phyloP scores from a whole-genome alignment of 2,888 invertebrate species.

The Cerastis rubricosa region DNA sequence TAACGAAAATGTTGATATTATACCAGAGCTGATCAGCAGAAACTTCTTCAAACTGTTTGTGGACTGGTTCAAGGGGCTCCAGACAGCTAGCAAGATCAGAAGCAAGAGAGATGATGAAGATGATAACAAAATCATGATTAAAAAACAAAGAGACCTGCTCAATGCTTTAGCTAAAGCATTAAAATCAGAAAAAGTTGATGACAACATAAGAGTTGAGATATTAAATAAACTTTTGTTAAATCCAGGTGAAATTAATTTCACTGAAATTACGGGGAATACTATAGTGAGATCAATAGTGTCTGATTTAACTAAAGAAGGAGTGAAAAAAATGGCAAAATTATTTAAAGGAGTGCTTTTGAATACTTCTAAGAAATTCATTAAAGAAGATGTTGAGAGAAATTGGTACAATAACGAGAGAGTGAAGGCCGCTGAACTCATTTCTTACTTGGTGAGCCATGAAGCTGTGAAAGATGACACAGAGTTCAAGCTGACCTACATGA shows the following conservation, averaged over 20 bases:
- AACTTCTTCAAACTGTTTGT: conserved; percentile 92
- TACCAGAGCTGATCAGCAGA: conserved; percentile 91
- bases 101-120: conserved; percentile 87
- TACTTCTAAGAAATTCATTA: conserved; percentile 88
- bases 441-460: conserved; percentile 89
- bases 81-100: conserved; percentile 90
- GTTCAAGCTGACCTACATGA: conserved; percentile 93
- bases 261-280: conserved; percentile 93
- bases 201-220: conserved; percentile 89
- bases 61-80: conserved; percentile 91
- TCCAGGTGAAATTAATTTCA: conserved; percentile 94
- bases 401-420: conserved; percentile 93
- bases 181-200: conserved; percentile 86
- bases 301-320: conserved; percentile 91
- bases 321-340: conserved; percentile 91
- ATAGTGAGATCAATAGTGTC: conserved; percentile 92
- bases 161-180: conserved; percentile 87
- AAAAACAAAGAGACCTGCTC: conserved; percentile 90
- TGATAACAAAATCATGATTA: conserved; percentile 88
- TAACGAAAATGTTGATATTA: conserved; percentile 82
- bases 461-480: conserved; percentile 89
- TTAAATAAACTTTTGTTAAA: conserved; percentile 92
- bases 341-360: conserved; percentile 92
- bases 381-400: conserved; percentile 86
- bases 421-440: conserved; percentile 91